Percentiles rank a stretch among this genome's conserved stretches.
Conservation (phyloP, 1,140 invertebrate genomes). For the Eupristina koningsbergeri region DNA sequence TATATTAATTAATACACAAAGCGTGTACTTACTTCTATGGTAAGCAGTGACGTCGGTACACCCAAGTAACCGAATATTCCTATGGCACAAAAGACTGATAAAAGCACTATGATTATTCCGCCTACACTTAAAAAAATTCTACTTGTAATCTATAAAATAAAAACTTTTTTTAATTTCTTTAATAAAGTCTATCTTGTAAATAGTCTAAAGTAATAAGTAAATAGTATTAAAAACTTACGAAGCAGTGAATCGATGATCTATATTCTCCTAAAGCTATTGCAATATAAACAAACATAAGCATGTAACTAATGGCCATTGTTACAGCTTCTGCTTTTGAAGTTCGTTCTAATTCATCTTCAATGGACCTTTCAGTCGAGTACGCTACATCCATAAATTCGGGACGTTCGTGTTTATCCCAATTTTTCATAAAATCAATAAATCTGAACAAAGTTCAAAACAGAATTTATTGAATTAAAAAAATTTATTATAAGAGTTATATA, state of each 20-base stretch:
- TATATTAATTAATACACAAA: background rate
- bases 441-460: conserved; percentile 58
- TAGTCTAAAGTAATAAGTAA: background rate
- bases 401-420: conserved; percentile 81
- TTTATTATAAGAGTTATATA: background rate
- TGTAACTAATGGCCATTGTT: conserved; percentile 95
- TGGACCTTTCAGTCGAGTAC: conserved; percentile 92
- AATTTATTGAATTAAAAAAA: background rate
- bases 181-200: no score
- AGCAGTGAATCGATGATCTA: conserved; percentile 73
- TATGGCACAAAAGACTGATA: conserved; percentile 91
- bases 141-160: conserved; percentile 31
- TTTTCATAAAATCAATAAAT: conserved; percentile 89
- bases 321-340: conserved; percentile 92
- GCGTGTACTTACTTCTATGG: conserved; percentile 83
- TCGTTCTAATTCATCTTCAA: conserved; percentile 94
- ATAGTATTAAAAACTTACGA: conserved; percentile 30
- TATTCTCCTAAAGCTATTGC: conserved; percentile 92
- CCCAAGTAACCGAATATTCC: conserved; percentile 94
- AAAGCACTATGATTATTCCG: conserved; percentile 92
- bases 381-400: conserved; percentile 88
- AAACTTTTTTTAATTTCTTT: background rate
- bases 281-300: conserved; percentile 98
- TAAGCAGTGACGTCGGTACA: conserved; percentile 94
- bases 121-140: conserved; percentile 78